Base-by-base conservation (phyloP, 2,797 vertebrate genomes). In the Bradypodion pumilum region DNA sequence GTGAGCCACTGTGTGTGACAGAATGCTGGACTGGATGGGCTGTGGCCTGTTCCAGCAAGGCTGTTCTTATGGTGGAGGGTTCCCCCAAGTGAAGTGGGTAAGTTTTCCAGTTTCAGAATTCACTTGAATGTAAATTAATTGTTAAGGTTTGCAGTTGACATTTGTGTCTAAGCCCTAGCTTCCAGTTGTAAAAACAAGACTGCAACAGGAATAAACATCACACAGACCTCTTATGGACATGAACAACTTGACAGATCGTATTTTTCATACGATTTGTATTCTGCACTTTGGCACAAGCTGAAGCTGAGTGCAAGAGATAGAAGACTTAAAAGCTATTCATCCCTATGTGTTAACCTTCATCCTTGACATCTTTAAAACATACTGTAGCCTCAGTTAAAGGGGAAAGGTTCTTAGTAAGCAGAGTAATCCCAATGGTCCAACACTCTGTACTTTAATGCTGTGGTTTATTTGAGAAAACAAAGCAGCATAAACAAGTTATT, bases 381-480 rank as follows among this genome's bases (percentile, higher is more conserved):
- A 92, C 84, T 40, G 90, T 87, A 87, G 85, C 89, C 93, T 95
- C 89, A 93, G 90, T 90, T 84, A 78, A 83, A 87, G 92, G 66
- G 86, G 68, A 93, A 92, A 92, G 89, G 85, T 90, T 87, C 93
- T 87, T 89, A 91, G 93, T 92, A 96, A 96, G 93, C 94, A 90
- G 89, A 91, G 90, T 93, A 95, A 88, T 95, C 95, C 95, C 95
- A 73, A 44, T 89, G 94, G 94, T 91, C 89, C 93, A 87, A 83
- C 93, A 92, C 93, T 91, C 85, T 92, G 93, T 90, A 91, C 78
- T 89, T 93, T 86, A 93, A 93, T 89, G 82, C 88, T 86, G 92
- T 85, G 89, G 89, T 93, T 96, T 94, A 91, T 91, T 85, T 72
- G 56, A 72, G 32, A 25, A 56, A 46, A 35, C 5, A 80, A 65